Conservation (phyloP, 1,140 invertebrate species). For the Drosophila gunungcola region DNA sequence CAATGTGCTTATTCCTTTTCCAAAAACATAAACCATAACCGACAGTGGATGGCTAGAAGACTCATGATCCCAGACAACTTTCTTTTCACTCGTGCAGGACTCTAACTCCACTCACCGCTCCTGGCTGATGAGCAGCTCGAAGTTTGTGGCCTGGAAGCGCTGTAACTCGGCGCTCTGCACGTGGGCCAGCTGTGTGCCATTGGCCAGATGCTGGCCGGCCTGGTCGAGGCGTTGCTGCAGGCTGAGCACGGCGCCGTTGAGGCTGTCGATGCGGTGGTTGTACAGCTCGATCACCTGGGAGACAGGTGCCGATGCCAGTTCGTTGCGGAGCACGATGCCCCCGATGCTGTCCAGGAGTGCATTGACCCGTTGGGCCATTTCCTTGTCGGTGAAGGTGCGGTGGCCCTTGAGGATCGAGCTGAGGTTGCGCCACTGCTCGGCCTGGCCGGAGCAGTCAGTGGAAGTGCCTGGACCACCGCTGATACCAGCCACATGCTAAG, state of each 20-base stretch:
- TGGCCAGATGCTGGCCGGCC: conserved; percentile 62
- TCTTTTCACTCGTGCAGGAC: too few species aligned
- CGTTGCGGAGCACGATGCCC: conserved; percentile 61
- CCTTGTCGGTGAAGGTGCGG: conserved; percentile 74
- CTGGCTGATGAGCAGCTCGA: conserved; percentile 79
- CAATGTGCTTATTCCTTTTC: too few species aligned
- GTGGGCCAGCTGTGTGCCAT: conserved; percentile 61
- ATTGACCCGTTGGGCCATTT: conserved; percentile 66
- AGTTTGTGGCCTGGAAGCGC: conserved; percentile 78
- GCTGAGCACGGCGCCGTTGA: conserved; percentile 44
- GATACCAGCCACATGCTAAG: conserved; percentile 63
- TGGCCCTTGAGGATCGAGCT: conserved; percentile 73
- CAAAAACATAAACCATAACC: too few species aligned
- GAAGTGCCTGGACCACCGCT: background rate
- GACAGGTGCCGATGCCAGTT: conserved; percentile 68
- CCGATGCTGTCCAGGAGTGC: conserved; percentile 66
- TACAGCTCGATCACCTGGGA: conserved; percentile 81
- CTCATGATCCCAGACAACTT: too few species aligned
- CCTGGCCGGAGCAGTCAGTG: conserved; percentile 6
- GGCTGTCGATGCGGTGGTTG: conserved; percentile 78
- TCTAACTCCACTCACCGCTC: conserved; percentile 56
- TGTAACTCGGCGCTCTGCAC: conserved; percentile 78
- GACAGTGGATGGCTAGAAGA: too few species aligned
- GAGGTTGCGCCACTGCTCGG: conserved; percentile 74
- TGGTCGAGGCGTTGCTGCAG: conserved; percentile 76